phyloP scores from a whole-genome alignment of 1,140 invertebrate species.

The Drosophila takahashii region DNA sequence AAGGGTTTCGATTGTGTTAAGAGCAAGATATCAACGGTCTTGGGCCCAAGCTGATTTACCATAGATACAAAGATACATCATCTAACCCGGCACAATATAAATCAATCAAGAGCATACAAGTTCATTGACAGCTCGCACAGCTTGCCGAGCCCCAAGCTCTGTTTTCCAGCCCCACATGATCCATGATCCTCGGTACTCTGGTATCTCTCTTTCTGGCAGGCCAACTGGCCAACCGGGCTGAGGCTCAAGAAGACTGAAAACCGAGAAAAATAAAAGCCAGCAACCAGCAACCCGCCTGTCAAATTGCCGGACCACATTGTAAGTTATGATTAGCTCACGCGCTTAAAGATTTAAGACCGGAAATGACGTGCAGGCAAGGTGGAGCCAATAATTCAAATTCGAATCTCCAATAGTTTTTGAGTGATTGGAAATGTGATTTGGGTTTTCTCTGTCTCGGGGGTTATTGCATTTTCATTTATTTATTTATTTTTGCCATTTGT shows the following conservation, averaged over 20 bases:
- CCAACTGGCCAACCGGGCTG: slow-evolving; percentile 28
- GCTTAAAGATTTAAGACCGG: slow-evolving; percentile 80
- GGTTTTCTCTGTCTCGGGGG: slow-evolving; percentile 60
- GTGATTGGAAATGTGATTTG: slow-evolving; percentile 79
- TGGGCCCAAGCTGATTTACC: slow-evolving; percentile 65
- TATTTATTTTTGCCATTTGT: slow-evolving; percentile 15
- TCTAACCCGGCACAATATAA: slow-evolving; percentile 77
- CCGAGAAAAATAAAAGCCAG: background rate
- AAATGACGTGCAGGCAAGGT: slow-evolving; percentile 53
- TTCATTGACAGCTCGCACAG: slow-evolving; percentile 84
- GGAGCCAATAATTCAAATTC: slow-evolving; percentile 79
- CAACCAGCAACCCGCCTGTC: slow-evolving; percentile 62
- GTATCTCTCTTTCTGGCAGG: slow-evolving; percentile 19
- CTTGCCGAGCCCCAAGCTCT: slow-evolving; percentile 64
- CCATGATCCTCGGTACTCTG: slow-evolving; percentile 49
- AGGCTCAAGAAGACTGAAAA: slow-evolving; percentile 7
- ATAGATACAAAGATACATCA: slow-evolving; percentile 47
- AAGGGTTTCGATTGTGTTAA: slow-evolving; percentile 28
- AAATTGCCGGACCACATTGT: slow-evolving; percentile 82
- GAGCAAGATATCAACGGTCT: slow-evolving; percentile 52
- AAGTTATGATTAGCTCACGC: slow-evolving; percentile 83
- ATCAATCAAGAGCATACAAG: slow-evolving; percentile 82
- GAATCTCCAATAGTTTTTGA: slow-evolving; percentile 74
- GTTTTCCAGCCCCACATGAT: slow-evolving; percentile 58
- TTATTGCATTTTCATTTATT: slow-evolving; percentile 62